phyloP scores from a whole-genome alignment of 2,797 vertebrate genomes.

The Sitta carolinensis region DNA sequence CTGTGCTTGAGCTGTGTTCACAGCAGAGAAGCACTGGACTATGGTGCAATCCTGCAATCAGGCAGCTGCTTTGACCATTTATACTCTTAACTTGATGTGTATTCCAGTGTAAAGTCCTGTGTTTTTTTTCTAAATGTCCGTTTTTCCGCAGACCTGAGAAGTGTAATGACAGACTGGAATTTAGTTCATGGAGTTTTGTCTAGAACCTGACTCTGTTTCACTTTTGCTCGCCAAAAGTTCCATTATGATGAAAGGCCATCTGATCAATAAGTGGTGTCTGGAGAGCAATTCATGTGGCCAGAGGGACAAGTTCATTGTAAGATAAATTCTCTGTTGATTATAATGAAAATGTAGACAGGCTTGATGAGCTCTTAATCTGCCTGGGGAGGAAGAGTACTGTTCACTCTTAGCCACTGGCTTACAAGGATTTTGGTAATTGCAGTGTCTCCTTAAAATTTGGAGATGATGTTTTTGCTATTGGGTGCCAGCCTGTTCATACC shows the following conservation, averaged over 20 bases:
- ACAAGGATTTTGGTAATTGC: background rate
- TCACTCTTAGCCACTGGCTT: background rate
- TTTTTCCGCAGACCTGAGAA: background rate
- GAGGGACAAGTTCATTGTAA: background rate
- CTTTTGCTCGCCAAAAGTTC: background rate
- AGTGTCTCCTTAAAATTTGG: background rate
- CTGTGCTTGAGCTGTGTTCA: background rate
- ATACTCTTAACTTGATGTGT: background rate
- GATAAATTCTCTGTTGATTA: background rate
- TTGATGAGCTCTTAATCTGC: background rate
- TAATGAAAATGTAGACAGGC: background rate
- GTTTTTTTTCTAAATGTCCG: rapidly evolving
- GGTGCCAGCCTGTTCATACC: background rate
- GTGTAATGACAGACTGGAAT: background rate
- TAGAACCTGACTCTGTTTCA: background rate
- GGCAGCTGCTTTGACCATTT: background rate
- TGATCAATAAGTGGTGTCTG: background rate
- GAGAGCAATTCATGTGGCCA: background rate
- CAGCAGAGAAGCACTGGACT: background rate
- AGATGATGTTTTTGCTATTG: background rate
- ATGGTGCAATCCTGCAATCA: background rate
- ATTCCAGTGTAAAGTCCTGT: background rate
- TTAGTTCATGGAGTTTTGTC: background rate
- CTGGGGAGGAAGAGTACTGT: background rate
- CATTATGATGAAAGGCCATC: background rate